Percentiles rank a stretch among this genome's conserved stretches.
Conservation (phyloP, 1,140 invertebrate species). For the Eulimnadia texana region DNA sequence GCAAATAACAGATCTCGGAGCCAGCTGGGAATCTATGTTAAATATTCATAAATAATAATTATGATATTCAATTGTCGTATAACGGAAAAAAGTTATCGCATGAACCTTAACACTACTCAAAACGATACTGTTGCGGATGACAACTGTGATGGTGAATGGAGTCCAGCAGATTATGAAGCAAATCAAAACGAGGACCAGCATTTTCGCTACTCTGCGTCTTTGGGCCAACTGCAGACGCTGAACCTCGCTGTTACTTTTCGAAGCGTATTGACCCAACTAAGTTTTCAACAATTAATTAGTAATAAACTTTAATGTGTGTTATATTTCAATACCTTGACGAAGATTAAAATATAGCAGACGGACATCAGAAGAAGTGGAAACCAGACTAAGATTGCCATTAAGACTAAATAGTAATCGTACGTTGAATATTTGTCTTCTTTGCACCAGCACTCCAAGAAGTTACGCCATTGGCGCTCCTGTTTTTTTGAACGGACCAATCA, state of each 20-base stretch:
- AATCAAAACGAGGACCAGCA: slow-evolving; percentile 50
- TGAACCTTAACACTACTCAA: not conserved
- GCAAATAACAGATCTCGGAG: slow-evolving; percentile 44
- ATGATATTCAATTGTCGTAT: not conserved
- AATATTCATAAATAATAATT: not conserved
- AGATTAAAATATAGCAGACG: slow-evolving; percentile 45
- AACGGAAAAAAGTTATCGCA: not conserved
- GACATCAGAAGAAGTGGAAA: slow-evolving; percentile 49
- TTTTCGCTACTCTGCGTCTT: slow-evolving; percentile 42
- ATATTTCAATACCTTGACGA: slow-evolving; percentile 38
- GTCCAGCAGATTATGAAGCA: slow-evolving; percentile 47
- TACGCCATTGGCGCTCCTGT: slow-evolving; percentile 48
- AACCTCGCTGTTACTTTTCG: not conserved
- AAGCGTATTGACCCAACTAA: not conserved
- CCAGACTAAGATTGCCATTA: slow-evolving; percentile 52
- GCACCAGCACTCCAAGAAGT: slow-evolving; percentile 52
- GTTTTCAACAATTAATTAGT: not conserved
- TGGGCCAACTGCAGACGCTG: slow-evolving; percentile 9
- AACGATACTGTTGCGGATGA: slow-evolving; percentile 39
- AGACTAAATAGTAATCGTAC: slow-evolving; percentile 54
- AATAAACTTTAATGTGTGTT: not conserved
- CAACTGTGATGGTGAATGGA: slow-evolving; percentile 49
- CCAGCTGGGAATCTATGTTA: slow-evolving; percentile 20
- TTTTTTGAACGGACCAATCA: no score
- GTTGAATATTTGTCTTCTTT: slow-evolving; percentile 43